Evolutionary conservation across 2,888 invertebrate species (phyloP).

Genomic region (Tineola bisselliella): DNA sequence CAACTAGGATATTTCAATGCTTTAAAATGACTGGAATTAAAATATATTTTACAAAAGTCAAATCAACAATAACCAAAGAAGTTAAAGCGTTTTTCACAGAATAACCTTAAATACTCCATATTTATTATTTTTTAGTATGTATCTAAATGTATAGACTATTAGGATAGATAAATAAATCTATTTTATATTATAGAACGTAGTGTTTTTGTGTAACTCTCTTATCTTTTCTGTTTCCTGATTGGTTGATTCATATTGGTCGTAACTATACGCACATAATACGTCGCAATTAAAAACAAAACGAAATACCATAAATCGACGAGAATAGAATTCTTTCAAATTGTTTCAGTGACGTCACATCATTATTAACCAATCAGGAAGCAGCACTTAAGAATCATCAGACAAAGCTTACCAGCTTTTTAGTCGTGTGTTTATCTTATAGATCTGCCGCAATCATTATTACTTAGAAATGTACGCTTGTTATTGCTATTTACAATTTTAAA

Average conservation of each 20-base stretch:
- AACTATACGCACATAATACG: no score
- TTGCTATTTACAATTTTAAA: no score
- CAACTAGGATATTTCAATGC: no score
- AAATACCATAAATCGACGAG: no score
- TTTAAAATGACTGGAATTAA: no score
- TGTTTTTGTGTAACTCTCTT: not conserved
- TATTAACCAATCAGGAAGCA: not conserved
- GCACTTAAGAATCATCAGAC: not conserved
- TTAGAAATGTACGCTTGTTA: not conserved
- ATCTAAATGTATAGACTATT: slow-evolving; percentile 39
- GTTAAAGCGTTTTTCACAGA: not conserved
- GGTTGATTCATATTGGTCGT: no score
- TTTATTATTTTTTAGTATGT: slow-evolving; percentile 29
- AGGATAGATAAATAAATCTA: slow-evolving; percentile 56
- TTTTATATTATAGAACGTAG: slow-evolving; percentile 43
- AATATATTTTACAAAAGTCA: no score
- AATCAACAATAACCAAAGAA: no score
- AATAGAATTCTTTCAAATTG: no score
- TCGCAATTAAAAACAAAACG: no score
- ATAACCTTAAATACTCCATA: slow-evolving; percentile 24
- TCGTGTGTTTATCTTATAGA: not conserved
- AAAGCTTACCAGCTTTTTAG: not conserved
- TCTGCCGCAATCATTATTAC: not conserved
- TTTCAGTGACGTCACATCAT: not conserved
- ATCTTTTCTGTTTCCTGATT: not conserved